Conservation (phyloP, 2,113 vertebrate species). For the Pelusios castaneus region DNA sequence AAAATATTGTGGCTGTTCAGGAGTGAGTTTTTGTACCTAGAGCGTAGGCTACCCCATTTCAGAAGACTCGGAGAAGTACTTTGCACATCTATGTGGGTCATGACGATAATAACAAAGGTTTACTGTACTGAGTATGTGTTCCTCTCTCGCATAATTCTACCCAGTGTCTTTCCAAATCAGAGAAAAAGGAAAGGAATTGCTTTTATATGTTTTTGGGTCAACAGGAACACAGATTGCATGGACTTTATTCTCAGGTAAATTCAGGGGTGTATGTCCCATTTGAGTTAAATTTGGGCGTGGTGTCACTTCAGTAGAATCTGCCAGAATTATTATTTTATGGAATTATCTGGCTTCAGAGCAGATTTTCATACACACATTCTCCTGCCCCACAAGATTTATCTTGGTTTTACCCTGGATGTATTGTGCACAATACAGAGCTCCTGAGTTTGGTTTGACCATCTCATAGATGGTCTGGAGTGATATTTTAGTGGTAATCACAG, state of each 20-base stretch:
- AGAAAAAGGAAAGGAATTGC: background rate
- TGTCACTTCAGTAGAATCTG: background rate
- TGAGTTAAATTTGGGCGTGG: background rate
- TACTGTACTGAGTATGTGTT: background rate
- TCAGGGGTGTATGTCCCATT: background rate
- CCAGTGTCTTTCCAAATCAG: background rate
- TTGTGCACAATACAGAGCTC: background rate
- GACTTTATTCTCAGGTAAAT: background rate
- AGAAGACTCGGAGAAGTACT: background rate
- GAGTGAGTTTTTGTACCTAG: background rate
- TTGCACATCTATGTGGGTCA: background rate
- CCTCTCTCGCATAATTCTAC: background rate
- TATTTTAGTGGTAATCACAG: background rate
- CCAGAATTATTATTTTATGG: background rate
- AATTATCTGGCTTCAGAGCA: background rate
- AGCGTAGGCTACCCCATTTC: background rate
- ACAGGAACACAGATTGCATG: background rate
- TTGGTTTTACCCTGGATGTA: background rate
- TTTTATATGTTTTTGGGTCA: background rate
- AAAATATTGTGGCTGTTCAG: background rate
- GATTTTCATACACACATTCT: background rate
- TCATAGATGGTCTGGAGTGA: background rate
- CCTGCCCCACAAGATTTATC: background rate
- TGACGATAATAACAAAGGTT: background rate
- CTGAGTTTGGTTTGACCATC: background rate